Percentiles rank a stretch among this genome's conserved stretches.
Evolutionary conservation across 2,113 vertebrate genomes (phyloP).

Genomic region (Petroica traversi): DNA sequence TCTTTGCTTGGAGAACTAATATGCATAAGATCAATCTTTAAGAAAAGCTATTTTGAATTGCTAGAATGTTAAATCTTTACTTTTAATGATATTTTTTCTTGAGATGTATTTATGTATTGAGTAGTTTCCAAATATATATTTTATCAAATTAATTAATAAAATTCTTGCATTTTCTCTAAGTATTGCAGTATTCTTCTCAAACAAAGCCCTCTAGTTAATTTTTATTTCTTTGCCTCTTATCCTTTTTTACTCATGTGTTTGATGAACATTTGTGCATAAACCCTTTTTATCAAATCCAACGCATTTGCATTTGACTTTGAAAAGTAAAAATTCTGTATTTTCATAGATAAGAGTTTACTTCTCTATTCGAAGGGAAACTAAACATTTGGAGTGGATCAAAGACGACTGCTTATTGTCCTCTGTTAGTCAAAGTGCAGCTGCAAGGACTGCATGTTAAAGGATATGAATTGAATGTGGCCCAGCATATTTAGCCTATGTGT

Average conservation of each 20-base stretch:
- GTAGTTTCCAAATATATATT: not conserved
- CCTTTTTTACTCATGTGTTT: not conserved
- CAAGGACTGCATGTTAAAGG: not conserved
- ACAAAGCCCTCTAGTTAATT: not conserved
- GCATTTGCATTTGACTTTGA: not conserved
- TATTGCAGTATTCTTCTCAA: not conserved
- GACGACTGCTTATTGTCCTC: not conserved
- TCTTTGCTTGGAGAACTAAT: not conserved
- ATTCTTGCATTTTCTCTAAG: not conserved
- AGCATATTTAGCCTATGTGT: not conserved
- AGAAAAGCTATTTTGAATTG: not conserved
- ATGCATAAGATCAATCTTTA: not conserved
- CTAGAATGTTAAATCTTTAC: not conserved
- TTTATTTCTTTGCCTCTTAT: not conserved
- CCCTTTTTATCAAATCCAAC: not conserved
- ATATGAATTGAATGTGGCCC: not conserved
- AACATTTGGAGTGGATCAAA: not conserved
- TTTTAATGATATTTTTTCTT: not conserved
- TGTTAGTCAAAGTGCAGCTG: not conserved
- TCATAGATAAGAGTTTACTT: not conserved
- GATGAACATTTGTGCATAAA: not conserved
- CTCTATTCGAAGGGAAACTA: not conserved
- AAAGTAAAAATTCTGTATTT: slow-evolving; percentile 2
- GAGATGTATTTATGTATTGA: not conserved
- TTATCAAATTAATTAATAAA: not conserved